These are phyloP conservation scores for Trialeurodes vaporariorum DNA, from an alignment of 1,140 invertebrate species.

Conservation along the genomic window DNA sequence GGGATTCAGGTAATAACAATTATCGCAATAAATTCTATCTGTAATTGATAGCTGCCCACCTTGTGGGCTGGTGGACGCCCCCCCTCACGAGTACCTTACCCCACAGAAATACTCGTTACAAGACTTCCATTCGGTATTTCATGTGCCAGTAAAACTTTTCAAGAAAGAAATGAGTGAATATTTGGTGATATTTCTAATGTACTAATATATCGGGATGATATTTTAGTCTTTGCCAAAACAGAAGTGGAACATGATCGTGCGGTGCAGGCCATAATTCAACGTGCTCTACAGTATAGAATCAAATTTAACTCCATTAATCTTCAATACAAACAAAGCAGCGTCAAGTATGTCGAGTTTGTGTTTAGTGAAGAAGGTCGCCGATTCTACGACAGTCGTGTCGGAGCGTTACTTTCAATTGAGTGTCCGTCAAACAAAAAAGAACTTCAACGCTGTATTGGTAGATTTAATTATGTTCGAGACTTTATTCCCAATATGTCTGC, in stretches of 20 bases:
- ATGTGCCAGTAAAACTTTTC: too few species aligned
- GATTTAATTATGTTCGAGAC: constrained; percentile 28
- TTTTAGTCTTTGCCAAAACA: constrained; percentile 1
- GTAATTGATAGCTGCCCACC: too few species aligned
- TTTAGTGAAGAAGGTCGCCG: constrained; percentile 27
- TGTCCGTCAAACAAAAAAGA: constrained; percentile 27
- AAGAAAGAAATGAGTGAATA: too few species aligned
- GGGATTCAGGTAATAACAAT: too few species aligned
- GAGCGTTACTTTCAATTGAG: constrained; percentile 29
- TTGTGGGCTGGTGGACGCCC: too few species aligned
- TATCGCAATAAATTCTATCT: too few species aligned
- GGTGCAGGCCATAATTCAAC: constrained; percentile 11
- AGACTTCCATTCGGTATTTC: constrained; percentile 31
- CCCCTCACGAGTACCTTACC: too few species aligned
- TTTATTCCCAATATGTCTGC: constrained; percentile 23
- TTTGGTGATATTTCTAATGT: too few species aligned
- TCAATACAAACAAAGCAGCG: constrained; percentile 18
- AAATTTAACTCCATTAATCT: constrained; percentile 32
- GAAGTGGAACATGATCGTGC: constrained; percentile 14
- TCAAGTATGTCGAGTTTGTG: constrained; percentile 31
- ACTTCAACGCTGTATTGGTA: constrained; percentile 30
- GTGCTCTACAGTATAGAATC: constrained; percentile 20
- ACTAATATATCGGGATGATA: too few species aligned
- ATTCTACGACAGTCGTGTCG: constrained; percentile 31
- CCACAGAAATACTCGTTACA: too few species aligned